These are phyloP conservation scores for Amblyraja radiata DNA, from an alignment of 2,797 vertebrate genomes.

Conservation along the genomic window DNA sequence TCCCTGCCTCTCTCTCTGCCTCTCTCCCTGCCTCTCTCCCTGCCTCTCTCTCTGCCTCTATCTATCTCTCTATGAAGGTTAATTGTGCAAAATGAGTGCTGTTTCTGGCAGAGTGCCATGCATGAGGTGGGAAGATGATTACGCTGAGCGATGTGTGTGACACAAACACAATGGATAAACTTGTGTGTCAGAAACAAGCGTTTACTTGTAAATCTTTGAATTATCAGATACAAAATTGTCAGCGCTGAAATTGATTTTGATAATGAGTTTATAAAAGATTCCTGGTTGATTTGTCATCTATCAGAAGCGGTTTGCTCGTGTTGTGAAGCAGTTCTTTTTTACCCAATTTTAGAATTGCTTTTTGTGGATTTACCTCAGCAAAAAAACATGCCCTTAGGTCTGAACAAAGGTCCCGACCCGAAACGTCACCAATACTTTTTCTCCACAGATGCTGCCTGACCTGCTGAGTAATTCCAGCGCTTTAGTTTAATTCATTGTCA, in stretches of 20 bases:
- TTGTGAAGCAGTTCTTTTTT: not conserved
- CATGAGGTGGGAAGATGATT: not conserved
- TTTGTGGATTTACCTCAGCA: not conserved
- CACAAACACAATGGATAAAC: not conserved
- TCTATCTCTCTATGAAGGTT: not conserved
- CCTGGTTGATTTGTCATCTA: not conserved
- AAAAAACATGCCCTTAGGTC: no score
- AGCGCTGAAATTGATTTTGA: not conserved
- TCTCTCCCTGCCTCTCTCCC: no score
- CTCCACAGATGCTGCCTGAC: no score
- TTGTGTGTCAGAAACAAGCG: not conserved
- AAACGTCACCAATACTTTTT: no score
- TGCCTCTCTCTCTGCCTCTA: no score
- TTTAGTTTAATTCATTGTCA: no score
- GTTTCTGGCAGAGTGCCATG: not conserved
- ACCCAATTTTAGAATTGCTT: not conserved
- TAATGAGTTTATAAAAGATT: not conserved
- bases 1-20: no score
- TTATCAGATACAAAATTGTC: not conserved
- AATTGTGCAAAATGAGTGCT: not conserved
- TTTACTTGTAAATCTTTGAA: not conserved
- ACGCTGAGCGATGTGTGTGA: not conserved
- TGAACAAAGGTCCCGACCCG: no score
- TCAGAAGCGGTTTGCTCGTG: not conserved
- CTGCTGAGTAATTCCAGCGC: no score